These are phyloP conservation scores for Alexandromys fortis DNA, from an alignment of 2,113 vertebrate genomes.

Conservation along the genomic window DNA sequence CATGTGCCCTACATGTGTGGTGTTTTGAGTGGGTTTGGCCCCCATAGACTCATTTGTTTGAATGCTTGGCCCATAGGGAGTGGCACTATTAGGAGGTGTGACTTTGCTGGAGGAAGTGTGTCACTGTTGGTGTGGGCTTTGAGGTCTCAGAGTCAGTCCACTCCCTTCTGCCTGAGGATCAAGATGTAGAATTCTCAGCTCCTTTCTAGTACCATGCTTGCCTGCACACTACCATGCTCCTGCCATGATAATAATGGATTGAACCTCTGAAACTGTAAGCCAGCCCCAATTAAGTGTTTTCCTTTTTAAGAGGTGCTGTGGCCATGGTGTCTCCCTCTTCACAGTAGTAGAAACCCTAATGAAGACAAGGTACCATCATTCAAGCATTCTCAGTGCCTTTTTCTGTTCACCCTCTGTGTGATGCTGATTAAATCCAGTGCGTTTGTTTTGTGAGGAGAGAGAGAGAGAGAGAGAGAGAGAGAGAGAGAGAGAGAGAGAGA, in stretches of 20 bases:
- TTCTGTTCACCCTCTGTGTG: constrained; percentile 27
- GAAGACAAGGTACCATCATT: background rate
- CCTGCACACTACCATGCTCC: background rate
- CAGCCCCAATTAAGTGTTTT: background rate
- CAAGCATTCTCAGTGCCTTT: background rate
- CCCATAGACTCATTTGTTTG: background rate
- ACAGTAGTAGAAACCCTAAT: background rate
- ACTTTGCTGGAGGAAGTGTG: background rate
- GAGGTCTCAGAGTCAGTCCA: background rate
- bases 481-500: no score
- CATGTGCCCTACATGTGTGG: background rate
- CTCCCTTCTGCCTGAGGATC: background rate
- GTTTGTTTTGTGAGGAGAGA: constrained; percentile 66
- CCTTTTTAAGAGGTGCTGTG: background rate
- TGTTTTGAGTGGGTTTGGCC: background rate
- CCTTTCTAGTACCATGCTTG: background rate
- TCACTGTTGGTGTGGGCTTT: background rate
- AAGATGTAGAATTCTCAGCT: background rate
- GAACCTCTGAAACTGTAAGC: background rate
- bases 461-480: background rate
- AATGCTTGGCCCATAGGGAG: background rate
- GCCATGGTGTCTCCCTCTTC: background rate
- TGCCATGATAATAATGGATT: background rate
- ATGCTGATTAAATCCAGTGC: constrained; percentile 45
- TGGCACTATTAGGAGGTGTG: background rate